These are phyloP conservation scores for Bolborhynchus lineola DNA, from an alignment of 2,113 vertebrate genomes.

Conservation along the genomic window DNA sequence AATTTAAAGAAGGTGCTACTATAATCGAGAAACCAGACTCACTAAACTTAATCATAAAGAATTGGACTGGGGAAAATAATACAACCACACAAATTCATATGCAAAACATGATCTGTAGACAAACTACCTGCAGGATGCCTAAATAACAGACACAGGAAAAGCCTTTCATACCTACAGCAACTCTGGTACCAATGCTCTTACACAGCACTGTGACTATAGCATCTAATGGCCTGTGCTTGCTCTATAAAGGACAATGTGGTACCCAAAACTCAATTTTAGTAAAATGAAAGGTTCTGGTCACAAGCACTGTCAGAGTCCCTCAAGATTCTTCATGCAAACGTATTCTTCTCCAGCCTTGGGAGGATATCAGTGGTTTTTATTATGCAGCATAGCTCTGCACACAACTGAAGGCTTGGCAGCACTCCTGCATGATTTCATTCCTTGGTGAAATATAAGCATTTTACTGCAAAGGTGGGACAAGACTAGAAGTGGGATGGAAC, in stretches of 20 bases:
- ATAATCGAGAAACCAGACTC: background rate
- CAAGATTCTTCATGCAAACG: background rate
- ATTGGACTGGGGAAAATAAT: background rate
- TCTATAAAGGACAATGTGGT: background rate
- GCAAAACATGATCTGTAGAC: background rate
- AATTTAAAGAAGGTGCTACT: background rate
- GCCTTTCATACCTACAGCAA: background rate
- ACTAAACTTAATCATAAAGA: background rate
- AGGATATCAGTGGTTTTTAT: background rate
- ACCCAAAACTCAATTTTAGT: background rate
- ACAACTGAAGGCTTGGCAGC: background rate
- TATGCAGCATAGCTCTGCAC: background rate
- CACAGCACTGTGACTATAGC: background rate
- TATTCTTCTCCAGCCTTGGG: background rate
- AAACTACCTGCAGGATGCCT: background rate
- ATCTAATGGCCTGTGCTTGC: background rate
- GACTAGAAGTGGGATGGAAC: background rate
- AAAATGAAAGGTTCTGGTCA: background rate
- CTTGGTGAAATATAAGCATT: background rate
- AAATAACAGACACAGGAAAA: background rate
- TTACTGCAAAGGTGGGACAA: background rate
- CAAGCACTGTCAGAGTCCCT: background rate
- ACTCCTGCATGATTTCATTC: background rate
- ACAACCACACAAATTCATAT: background rate
- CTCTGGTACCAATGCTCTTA: background rate